Evolutionary conservation across 2,797 vertebrate species (phyloP).

Genomic region (Otolemur crassicaudatus): DNA sequence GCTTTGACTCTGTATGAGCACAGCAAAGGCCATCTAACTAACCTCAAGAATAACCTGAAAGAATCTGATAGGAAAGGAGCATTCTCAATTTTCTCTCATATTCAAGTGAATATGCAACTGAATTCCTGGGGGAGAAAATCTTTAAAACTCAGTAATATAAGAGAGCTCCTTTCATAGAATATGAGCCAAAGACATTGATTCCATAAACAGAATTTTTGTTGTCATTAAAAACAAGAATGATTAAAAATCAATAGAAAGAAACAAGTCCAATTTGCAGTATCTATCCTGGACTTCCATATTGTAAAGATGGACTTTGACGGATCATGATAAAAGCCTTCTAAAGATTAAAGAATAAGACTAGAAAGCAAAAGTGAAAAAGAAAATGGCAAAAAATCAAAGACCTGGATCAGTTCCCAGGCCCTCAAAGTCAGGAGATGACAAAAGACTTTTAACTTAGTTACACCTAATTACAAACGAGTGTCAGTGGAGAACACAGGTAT

Average conservation of each 20-base stretch:
- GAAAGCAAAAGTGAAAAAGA: slow-evolving; percentile 2
- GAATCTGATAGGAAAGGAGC: neutral
- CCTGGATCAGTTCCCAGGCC: neutral
- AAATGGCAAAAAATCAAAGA: neutral
- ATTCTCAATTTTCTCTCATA: neutral
- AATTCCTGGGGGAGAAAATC: neutral
- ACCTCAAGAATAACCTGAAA: neutral
- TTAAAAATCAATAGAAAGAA: slow-evolving; percentile 8
- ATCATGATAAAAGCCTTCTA: neutral
- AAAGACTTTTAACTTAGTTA: slow-evolving; percentile 21
- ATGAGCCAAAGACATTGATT: neutral
- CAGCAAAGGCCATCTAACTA: neutral
- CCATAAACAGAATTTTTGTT: neutral
- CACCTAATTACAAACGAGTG: slow-evolving; percentile 5
- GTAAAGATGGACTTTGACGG: neutral
- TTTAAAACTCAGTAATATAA: neutral
- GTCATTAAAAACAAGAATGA: neutral
- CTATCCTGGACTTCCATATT: neutral
- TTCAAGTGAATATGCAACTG: neutral
- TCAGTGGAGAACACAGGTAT: neutral
- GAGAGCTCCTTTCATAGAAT: neutral
- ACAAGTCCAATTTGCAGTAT: slow-evolving; percentile 1
- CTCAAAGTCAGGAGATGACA: neutral
- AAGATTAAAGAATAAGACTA: neutral
- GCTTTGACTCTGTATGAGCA: neutral